Evolutionary conservation across 2,113 vertebrate species (phyloP), one percentile per base, ranked within the genome.

Genomic region (Mohoua ochrocephala): DNA sequence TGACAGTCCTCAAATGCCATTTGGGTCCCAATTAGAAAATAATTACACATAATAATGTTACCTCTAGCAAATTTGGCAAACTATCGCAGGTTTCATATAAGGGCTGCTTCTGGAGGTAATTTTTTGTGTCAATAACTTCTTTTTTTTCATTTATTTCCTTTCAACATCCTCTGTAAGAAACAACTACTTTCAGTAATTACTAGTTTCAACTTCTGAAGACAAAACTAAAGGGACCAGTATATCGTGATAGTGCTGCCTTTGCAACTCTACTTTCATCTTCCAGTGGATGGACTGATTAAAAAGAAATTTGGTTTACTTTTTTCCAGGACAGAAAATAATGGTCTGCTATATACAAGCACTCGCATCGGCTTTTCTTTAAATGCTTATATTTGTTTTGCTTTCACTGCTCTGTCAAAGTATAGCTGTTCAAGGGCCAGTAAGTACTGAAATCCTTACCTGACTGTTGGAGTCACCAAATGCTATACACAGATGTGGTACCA

Each of bases 391-490:
- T 49, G 56, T 68, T 93, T 60, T 41, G 24, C 33, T 75, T 91
- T 78, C 63, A 77, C 13, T 68, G 23, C 24, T n/a, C 44, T 78
- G 42, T 49, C 35, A 37, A 67, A 77, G 11, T 7, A 50, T 2
- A 71, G 19, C 2, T 67, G 14, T 5, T 56, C 7, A 89, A 59
- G n/a, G 28, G 75, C 15, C 23, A 42, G 26, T 9, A 89, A 74
- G 11, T 68, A 97, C 45, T 21, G 24, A 89, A 93, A 76, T 79
- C 21, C 97, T 98, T 97, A 99, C 99, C 98, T 99, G 99, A 94
- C 98, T 98, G 93, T 99, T 99, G 28, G 99, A 99, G 98, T 99
- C 99, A 97, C 98, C 99, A 91, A 98, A 98, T 10, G 98, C 97
- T 93, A 98, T 31, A 95, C 99, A 99, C 84, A 99, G 98, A 96